These are phyloP conservation scores for Cydia strobilella DNA, from an alignment of 1,140 invertebrate genomes.

Conservation along the genomic window DNA sequence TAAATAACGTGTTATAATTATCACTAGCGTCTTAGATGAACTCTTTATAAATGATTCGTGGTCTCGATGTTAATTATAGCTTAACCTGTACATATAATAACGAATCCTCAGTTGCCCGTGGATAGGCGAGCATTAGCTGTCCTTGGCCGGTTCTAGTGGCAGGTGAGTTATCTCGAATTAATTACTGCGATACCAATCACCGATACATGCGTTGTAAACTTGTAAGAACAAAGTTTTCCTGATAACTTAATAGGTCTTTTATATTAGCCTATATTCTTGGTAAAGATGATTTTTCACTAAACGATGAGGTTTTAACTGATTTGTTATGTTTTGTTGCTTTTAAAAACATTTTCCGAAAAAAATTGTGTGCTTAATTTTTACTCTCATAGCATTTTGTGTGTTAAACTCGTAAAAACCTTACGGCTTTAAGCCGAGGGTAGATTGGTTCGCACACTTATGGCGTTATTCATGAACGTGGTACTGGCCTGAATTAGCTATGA, in stretches of 20 bases:
- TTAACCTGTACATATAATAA: background rate
- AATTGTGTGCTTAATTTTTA: too few species aligned
- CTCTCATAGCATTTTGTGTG: too few species aligned
- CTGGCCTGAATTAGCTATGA: too few species aligned
- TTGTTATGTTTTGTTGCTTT: background rate
- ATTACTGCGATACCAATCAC: constrained; percentile 16
- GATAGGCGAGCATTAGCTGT: background rate
- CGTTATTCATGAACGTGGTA: too few species aligned
- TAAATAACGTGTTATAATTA: background rate
- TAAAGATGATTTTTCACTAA: too few species aligned
- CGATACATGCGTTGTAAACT: constrained; percentile 11
- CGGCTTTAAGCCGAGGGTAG: too few species aligned
- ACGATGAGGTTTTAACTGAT: too few species aligned
- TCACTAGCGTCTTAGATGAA: background rate
- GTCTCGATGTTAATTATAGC: background rate
- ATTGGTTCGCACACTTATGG: too few species aligned
- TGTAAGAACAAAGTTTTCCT: constrained; percentile 2
- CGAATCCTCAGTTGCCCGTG: background rate
- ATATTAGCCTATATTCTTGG: background rate
- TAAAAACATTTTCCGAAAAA: too few species aligned
- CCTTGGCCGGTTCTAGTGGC: background rate
- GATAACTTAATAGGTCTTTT: background rate
- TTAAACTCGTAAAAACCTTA: too few species aligned
- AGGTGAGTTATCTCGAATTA: constrained; percentile 6
- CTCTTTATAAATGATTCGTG: background rate